phyloP scores from a whole-genome alignment of 2,797 vertebrate genomes.

The Danio aesculapii region DNA sequence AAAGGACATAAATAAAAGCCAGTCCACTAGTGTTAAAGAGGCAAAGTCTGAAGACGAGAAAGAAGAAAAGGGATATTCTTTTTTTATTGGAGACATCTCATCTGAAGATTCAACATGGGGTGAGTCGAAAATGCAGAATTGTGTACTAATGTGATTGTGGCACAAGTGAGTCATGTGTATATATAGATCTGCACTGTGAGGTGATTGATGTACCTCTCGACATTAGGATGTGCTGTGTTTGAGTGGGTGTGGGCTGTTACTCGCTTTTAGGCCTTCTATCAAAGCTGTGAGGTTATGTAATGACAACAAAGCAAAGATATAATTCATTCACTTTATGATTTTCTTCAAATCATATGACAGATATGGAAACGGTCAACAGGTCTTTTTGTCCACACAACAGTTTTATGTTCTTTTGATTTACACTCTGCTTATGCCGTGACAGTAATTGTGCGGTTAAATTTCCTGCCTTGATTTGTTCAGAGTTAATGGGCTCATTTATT shows the following conservation, averaged over 20 bases:
- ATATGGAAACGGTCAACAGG: background rate
- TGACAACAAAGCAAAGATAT: background rate
- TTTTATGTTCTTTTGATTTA: constrained; percentile 11
- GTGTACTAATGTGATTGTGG: constrained; percentile 3
- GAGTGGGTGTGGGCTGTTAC: constrained; percentile 5
- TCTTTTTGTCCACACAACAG: background rate
- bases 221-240: constrained; percentile 9
- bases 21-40: constrained; percentile 46
- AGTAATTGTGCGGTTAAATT: background rate
- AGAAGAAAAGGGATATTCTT: constrained; percentile 18
- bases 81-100: constrained; percentile 20
- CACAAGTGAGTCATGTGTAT: background rate
- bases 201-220: constrained; percentile 17
- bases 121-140: constrained; percentile 48
- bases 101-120: constrained; percentile 60
- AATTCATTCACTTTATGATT: background rate
- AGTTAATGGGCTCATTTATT: background rate
- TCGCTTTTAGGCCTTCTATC: background rate
- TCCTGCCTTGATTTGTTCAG: background rate
- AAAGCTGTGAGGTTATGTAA: background rate
- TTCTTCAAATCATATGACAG: background rate
- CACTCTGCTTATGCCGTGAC: no score
- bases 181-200: background rate
- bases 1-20: constrained; percentile 66
- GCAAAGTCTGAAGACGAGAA: constrained; percentile 50